Base-by-base conservation (phyloP, 2,797 vertebrate genomes). In the Rhynchotus rufescens region DNA sequence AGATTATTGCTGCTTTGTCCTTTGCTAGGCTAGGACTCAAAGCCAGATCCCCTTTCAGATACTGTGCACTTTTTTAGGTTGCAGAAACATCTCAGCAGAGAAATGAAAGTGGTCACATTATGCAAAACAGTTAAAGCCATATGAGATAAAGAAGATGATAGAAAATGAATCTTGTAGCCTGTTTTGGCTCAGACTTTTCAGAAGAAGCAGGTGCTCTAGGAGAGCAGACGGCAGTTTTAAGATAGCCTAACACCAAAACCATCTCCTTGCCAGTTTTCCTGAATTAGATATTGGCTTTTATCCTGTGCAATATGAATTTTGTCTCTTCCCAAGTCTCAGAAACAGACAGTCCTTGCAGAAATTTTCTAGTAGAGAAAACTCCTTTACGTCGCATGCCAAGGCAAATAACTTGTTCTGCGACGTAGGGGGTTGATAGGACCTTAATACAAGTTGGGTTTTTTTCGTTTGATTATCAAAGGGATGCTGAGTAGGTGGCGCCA, bases 221-320 rank as follows among this genome's bases (percentile, higher is more conserved):
- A 77, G 80, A 80, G 84, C 92, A 94, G 95, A 93, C 95, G 79
- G 88, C 34, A 66, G 56, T 80, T 90, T 84, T 84, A 93, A 94
- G 83, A 91, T 73, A 94, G 66, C 61, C 68, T 91, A 49, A 51
- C 66, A 93, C 69, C 23, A 62, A 93, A 69, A 56, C 28, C 15
- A 72, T 15, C 54, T 92, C 32, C 56, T 75, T 93, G 69, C 69
- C 69, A 88, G 59, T 68, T 90, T 90, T 91, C 86, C 84, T 77
- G 73, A 94, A 93, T 93, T 95, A 94, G 88, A 88, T 51, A 36
- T 72, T 95, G 91, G 76, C 92, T 92, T 92, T 87, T 69, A 86
- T 93, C 79, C 51, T 54, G 7, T 1, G 6, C 2, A 2, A 82
- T 16, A 86, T 68, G 77, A 91, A 91, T 73, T 91, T 92, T 89